Conservation (phyloP, 2,888 invertebrate species). For the Liodrosophila aerea region DNA sequence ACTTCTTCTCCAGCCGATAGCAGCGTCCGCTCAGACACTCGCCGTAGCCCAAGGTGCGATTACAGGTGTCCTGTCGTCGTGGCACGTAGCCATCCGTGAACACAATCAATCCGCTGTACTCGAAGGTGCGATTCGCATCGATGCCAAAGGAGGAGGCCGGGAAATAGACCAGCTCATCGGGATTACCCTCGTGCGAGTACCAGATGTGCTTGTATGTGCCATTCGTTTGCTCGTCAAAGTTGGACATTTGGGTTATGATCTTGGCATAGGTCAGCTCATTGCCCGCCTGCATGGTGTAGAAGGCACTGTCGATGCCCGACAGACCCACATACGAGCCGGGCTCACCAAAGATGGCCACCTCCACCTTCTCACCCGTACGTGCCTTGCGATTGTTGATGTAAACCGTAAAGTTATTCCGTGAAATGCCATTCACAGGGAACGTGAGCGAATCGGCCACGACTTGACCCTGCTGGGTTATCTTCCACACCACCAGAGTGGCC, state of each 20-base stretch:
- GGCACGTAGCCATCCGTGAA: slow-evolving; percentile 94
- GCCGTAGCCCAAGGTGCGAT: slow-evolving; percentile 87
- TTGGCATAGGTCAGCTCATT: slow-evolving; percentile 94
- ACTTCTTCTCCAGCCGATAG: slow-evolving; percentile 88
- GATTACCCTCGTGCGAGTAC: slow-evolving; percentile 91
- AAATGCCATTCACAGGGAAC: slow-evolving; percentile 98
- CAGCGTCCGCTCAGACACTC: slow-evolving; percentile 93
- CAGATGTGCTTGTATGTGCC: slow-evolving; percentile 92
- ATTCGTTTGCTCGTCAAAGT: slow-evolving; percentile 92
- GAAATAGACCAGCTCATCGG: slow-evolving; percentile 92
- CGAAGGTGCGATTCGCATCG: slow-evolving; percentile 96
- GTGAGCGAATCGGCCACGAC: slow-evolving; percentile 96
- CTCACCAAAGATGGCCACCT: slow-evolving; percentile 96
- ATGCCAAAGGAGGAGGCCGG: slow-evolving; percentile 95
- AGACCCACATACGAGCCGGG: slow-evolving; percentile 97
- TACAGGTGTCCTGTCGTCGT: slow-evolving; percentile 87
- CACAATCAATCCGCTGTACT: slow-evolving; percentile 93
- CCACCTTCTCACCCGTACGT: slow-evolving; percentile 95
- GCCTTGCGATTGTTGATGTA: slow-evolving; percentile 96
- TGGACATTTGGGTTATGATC: slow-evolving; percentile 93
- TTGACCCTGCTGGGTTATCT: slow-evolving; percentile 90
- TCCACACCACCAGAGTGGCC: slow-evolving; percentile 94
- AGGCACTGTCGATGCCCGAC: slow-evolving; percentile 93
- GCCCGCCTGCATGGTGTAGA: slow-evolving; percentile 96
- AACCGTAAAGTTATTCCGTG: slow-evolving; percentile 94